Base-by-base conservation (phyloP, 2,797 vertebrate genomes). In the Cephalopachus bancanus region DNA sequence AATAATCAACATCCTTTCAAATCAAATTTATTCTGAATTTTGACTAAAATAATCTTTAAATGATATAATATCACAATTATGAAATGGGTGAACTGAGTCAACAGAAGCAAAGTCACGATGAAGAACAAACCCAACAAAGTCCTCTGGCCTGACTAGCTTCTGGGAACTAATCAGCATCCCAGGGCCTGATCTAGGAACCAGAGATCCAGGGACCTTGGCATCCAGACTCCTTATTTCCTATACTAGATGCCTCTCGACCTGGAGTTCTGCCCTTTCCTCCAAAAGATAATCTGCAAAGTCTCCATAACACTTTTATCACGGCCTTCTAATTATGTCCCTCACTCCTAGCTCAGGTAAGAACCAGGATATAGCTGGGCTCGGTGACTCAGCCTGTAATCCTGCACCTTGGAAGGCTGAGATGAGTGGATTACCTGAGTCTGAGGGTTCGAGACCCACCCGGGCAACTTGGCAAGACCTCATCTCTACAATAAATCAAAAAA, bases 1-100 rank as follows among this genome's bases (percentile, higher is more conserved):
- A 44, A 44, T 44, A 44, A 44, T 44, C 44, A 44, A 44, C 51
- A 1, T 81, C 49, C 64, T 5, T 91, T 93, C 44, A 51, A 14
- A 30, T 55, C 59, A 75, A 81, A 62, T 91, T 57, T 65, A 15
- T 30, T 64, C 81, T 86, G 14, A 88, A 88, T 75, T 86, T 72
- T 72, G 37, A 91, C 60, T 62, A 75, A 60, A 76, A 92, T 22
- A 78, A 37, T 57, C 72, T 95, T 96, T 75, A 86, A 91, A 71
- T 71, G 37, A 72, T 64, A 55, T 37, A 24, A 84, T 30, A 64
- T 14, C 20, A 60, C 28, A 89, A 26, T 83, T 59, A 69, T 33
- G 55, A 78, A 83, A 65, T 30, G 4, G 14, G 22, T 75, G 49
- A 80, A 62, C 30, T n/a, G 12, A 64, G 55, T 67, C 22, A 28